A percentile compares a stretch with the other conserved stretches of the same genome.
These are phyloP conservation scores for Trichogramma pretiosum DNA, from an alignment of 1,140 invertebrate genomes.

Conservation along the genomic window DNA sequence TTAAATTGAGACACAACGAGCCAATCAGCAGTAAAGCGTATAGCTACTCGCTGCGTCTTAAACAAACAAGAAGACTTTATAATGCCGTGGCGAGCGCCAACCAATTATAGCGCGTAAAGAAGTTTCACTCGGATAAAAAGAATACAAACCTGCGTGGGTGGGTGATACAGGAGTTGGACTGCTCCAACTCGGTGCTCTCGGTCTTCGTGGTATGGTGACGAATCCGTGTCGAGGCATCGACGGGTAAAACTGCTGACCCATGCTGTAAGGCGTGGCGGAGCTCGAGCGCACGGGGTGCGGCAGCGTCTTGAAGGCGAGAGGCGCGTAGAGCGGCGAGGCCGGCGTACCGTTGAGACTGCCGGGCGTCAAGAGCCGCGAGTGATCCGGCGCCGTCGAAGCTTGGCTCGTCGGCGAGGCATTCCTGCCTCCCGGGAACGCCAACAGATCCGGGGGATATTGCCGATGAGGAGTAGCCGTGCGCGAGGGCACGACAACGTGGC, in stretches of 20 bases:
- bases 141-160: slow-evolving; percentile 12
- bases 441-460: slow-evolving; percentile 67
- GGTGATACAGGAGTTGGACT: slow-evolving; percentile 51
- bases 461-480: slow-evolving; percentile 45
- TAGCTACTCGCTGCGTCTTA: no score
- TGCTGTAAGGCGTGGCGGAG: slow-evolving; percentile 60
- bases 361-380: slow-evolving; percentile 46
- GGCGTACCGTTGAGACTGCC: slow-evolving; percentile 26
- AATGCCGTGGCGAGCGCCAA: no score
- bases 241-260: slow-evolving; percentile 43
- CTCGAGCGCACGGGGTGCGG: slow-evolving; percentile 52
- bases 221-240: slow-evolving; percentile 63
- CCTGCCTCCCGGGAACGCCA: slow-evolving; percentile 61
- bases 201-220: slow-evolving; percentile 74
- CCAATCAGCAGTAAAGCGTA: no score
- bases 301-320: slow-evolving; percentile 54
- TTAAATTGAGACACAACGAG: no score
- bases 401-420: slow-evolving; percentile 53
- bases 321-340: slow-evolving; percentile 25
- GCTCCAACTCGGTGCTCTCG: slow-evolving; percentile 72
- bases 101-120: no score
- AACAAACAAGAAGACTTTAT: no score
- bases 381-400: slow-evolving; percentile 67
- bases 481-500: slow-evolving; percentile 30
- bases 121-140: no score